Conservation (phyloP, 64 coral and sea anemone genomes). For the Astreopora myriophthalma region DNA sequence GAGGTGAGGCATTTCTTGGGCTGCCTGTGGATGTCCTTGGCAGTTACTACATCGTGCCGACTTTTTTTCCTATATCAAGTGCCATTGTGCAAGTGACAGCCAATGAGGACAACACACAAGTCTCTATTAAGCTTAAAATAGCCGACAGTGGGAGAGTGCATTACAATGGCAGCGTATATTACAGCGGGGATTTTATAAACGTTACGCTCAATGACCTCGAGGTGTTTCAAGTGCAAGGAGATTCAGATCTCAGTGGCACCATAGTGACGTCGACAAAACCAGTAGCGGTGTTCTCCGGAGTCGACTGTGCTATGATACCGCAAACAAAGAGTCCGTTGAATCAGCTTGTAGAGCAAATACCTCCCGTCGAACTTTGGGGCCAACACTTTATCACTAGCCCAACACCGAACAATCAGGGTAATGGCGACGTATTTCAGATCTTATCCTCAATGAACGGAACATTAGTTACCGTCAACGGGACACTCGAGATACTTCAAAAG, state of each 20-base stretch:
- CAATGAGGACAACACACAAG: slow-evolving; percentile 14
- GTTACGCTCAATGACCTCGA: slow-evolving; percentile 30
- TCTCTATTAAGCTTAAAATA: slow-evolving; percentile 14
- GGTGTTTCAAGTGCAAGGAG: slow-evolving; percentile 56
- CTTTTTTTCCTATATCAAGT: background rate
- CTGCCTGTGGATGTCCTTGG: slow-evolving; percentile 40
- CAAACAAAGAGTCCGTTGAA: slow-evolving; percentile 14
- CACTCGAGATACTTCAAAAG: background rate
- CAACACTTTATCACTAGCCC: slow-evolving; percentile 70
- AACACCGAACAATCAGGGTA: background rate
- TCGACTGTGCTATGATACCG: slow-evolving; percentile 79
- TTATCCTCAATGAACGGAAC: slow-evolving; percentile 66
- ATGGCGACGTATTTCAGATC: slow-evolving; percentile 65
- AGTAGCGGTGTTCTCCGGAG: slow-evolving; percentile 83
- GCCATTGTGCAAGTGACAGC: slow-evolving; percentile 53
- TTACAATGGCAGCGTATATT: background rate
- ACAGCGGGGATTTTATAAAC: slow-evolving; percentile 23
- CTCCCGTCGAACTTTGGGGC: slow-evolving; percentile 71
- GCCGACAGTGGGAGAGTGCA: background rate
- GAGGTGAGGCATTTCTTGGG: slow-evolving; percentile 60
- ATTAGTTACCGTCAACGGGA: slow-evolving; percentile 21
- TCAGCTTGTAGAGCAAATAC: slow-evolving; percentile 81
- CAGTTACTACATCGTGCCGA: slow-evolving; percentile 43
- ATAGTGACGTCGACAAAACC: slow-evolving; percentile 58
- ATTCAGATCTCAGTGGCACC: slow-evolving; percentile 69